A percentile compares a stretch with the other conserved stretches of the same genome.
Evolutionary conservation across 2,888 invertebrate genomes (phyloP).

Genomic region (Dryobotodes eremita): DNA sequence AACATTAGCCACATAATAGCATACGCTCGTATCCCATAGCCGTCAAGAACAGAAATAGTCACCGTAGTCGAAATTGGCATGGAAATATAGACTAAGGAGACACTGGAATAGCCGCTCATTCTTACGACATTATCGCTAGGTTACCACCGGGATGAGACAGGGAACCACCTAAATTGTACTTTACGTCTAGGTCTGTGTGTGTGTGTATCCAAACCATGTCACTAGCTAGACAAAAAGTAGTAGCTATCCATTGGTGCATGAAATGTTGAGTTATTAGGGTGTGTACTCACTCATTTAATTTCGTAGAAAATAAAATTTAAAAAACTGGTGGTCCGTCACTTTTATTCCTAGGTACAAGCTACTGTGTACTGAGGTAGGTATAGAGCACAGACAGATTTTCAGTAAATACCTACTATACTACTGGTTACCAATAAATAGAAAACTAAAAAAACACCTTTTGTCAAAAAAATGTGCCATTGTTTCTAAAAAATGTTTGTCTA

Average conservation of each 20-base stretch:
- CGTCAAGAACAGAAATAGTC: background rate
- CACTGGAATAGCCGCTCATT: background rate
- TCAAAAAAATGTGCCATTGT: constrained; percentile 15
- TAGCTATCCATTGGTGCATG: too few species aligned
- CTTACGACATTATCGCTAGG: background rate
- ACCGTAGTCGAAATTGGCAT: background rate
- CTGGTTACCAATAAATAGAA: background rate
- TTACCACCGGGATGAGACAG: background rate
- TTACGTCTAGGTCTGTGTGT: background rate
- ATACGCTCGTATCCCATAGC: too few species aligned
- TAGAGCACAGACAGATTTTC: background rate
- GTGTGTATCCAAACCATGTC: background rate
- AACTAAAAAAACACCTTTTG: background rate
- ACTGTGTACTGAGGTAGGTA: background rate
- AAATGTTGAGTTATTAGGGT: too few species aligned
- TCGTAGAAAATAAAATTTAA: background rate
- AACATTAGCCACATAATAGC: too few species aligned
- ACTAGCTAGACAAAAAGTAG: too few species aligned
- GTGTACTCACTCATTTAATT: background rate
- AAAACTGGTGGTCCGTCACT: background rate
- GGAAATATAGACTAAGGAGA: too few species aligned
- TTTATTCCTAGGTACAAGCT: background rate
- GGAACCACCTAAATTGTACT: background rate
- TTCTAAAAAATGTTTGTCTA: constrained; percentile 42
- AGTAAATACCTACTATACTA: too few species aligned